These are phyloP conservation scores for Cyclopterus lumpus DNA, from an alignment of 2,797 vertebrate genomes.

Conservation along the genomic window DNA sequence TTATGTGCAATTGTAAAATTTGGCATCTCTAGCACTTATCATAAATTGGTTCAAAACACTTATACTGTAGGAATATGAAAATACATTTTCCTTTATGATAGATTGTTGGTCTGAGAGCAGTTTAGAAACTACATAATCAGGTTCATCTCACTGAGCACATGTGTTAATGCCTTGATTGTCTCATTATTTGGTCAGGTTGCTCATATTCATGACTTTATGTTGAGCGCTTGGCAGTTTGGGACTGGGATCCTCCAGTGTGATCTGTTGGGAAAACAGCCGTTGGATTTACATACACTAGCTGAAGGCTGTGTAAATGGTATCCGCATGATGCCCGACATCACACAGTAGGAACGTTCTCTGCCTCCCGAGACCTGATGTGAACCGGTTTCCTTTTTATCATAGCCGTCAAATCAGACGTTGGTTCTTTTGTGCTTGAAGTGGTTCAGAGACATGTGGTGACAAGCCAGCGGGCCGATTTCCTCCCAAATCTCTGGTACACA, in stretches of 20 bases:
- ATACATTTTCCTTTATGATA: background rate
- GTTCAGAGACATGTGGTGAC: conserved; percentile 15
- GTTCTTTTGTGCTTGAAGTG: conserved; percentile 1
- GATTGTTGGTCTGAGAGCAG: background rate
- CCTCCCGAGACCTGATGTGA: background rate
- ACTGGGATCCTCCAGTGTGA: background rate
- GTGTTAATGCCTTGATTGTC: background rate
- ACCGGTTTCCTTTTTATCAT: background rate
- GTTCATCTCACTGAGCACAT: background rate
- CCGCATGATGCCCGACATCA: background rate
- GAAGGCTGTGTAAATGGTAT: background rate
- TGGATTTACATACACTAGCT: background rate
- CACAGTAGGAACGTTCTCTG: background rate
- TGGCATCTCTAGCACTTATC: background rate
- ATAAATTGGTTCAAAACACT: background rate
- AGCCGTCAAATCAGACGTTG: background rate
- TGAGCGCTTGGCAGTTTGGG: background rate
- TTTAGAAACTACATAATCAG: background rate
- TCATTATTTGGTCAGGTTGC: background rate
- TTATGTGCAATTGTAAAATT: background rate
- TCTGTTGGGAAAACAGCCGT: background rate
- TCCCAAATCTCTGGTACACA: background rate
- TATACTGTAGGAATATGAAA: background rate
- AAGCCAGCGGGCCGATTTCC: background rate
- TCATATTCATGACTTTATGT: background rate